Conservation (phyloP, 2,797 vertebrate species). For the Acanthurus leucopareius region DNA sequence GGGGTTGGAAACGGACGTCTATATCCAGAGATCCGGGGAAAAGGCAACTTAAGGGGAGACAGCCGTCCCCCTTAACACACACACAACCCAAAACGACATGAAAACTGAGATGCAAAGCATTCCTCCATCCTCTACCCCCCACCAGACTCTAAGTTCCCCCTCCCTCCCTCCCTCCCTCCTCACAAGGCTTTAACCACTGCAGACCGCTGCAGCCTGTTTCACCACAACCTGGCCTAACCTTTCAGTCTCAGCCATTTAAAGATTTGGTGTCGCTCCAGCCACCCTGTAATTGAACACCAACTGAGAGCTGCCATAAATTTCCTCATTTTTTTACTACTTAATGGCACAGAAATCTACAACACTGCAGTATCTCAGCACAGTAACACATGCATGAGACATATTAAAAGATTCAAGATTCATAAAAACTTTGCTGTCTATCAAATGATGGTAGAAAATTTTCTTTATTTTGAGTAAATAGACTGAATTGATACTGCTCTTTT, state of each 20-base stretch:
- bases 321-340: constrained; percentile 10
- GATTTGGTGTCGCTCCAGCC: constrained; percentile 38
- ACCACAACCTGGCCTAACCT: constrained; percentile 60
- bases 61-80: constrained; percentile 58
- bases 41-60: constrained; percentile 60
- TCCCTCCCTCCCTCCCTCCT: constrained; percentile 25
- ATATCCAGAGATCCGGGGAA: constrained; percentile 78
- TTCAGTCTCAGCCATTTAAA: constrained; percentile 61
- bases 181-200: constrained; percentile 39
- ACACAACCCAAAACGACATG: constrained; percentile 71
- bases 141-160: constrained; percentile 25
- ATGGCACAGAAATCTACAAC: constrained; percentile 9
- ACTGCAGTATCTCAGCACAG: neutral
- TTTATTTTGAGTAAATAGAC: too few relatives aligned
- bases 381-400: neutral
- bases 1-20: constrained; percentile 71
- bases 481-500: too few relatives aligned
- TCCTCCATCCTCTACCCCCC: constrained; percentile 45
- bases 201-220: constrained; percentile 45
- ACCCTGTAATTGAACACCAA: constrained; percentile 54
- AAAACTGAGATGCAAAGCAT: constrained; percentile 78
- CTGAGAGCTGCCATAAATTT: constrained; percentile 32
- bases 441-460: too few relatives aligned
- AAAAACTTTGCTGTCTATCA: too few relatives aligned
- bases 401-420: too few relatives aligned